These are phyloP conservation scores for Scomber colias DNA, from an alignment of 2,113 vertebrate species.

Conservation along the genomic window DNA sequence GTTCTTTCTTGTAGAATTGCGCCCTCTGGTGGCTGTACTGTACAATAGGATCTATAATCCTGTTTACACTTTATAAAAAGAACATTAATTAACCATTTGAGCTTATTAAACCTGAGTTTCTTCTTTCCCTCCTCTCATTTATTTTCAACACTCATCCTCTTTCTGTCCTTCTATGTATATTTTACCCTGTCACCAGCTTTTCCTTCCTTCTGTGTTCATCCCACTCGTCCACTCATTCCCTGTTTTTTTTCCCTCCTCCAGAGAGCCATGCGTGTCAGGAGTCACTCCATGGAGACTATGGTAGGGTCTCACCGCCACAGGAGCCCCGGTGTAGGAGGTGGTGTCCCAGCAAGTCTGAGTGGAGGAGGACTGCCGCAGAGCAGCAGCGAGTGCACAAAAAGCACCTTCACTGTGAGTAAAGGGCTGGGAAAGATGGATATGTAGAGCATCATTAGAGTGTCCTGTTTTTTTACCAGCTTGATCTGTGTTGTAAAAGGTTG, in stretches of 20 bases:
- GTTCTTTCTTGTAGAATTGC: conserved; percentile 27
- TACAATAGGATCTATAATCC: not conserved
- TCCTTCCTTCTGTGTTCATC: not conserved
- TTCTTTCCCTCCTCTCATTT: not conserved
- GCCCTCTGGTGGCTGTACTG: conserved; percentile 49
- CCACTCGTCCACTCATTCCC: not conserved
- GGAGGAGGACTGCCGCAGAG: conserved; percentile 91
- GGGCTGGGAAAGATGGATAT: no score
- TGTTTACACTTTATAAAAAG: not conserved
- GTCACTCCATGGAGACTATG: conserved; percentile 99
- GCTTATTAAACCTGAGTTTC: not conserved
- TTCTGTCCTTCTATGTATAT: not conserved
- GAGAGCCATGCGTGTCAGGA: conserved; percentile 97
- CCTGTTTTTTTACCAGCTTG: no score
- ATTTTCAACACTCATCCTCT: not conserved
- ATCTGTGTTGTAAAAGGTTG: no score
- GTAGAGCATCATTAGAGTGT: not conserved
- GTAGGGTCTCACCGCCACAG: conserved; percentile 92
- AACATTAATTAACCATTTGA: not conserved
- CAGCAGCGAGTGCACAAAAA: conserved; percentile 87
- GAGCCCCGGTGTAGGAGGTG: conserved; percentile 77
- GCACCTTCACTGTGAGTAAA: conserved; percentile 87
- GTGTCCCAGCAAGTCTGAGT: conserved; percentile 93
- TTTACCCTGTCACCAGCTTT: not conserved
- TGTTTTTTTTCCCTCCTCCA: conserved; percentile 58